phyloP scores from a whole-genome alignment of 92 coral and sea anemone genomes.

The Bergia sp. region DNA sequence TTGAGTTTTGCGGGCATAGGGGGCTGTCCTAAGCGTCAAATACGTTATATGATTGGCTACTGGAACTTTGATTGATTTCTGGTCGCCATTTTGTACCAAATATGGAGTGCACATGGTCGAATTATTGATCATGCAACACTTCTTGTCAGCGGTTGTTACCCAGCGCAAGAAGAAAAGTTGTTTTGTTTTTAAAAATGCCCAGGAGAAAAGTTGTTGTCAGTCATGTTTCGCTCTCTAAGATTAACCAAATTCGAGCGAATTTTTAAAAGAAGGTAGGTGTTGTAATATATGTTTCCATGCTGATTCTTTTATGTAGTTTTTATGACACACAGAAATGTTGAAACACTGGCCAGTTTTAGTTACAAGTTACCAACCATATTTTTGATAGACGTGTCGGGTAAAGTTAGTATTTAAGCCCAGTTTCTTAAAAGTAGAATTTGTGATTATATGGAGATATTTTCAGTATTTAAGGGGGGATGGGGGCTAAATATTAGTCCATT shows the following conservation, averaged over 20 bases:
- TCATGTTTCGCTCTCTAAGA: background rate
- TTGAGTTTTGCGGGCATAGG: conserved; percentile 90
- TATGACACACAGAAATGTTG: background rate
- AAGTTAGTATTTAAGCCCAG: background rate
- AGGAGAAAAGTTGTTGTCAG: background rate
- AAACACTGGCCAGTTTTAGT: background rate
- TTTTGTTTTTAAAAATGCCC: background rate
- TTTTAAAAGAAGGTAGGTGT: background rate
- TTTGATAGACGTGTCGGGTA: background rate
- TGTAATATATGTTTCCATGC: background rate
- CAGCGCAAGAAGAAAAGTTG: background rate
- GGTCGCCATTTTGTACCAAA: conserved; percentile 42
- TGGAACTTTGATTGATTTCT: conserved; percentile 74
- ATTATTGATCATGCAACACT: conserved; percentile 4
- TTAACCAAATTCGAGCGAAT: background rate
- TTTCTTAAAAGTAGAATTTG: background rate
- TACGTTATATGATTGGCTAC: conserved; percentile 79
- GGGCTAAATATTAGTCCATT: too few species aligned
- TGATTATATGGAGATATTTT: too few species aligned
- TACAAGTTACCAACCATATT: background rate
- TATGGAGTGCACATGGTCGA: conserved; percentile 52
- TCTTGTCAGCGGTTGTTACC: conserved; percentile 35
- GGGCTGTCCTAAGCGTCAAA: conserved; percentile 78
- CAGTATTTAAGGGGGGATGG: too few species aligned
- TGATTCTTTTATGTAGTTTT: background rate